Evolutionary conservation across 2,113 vertebrate genomes (phyloP), one percentile per base, ranked within the genome.

Genomic region (Furnarius figulus): DNA sequence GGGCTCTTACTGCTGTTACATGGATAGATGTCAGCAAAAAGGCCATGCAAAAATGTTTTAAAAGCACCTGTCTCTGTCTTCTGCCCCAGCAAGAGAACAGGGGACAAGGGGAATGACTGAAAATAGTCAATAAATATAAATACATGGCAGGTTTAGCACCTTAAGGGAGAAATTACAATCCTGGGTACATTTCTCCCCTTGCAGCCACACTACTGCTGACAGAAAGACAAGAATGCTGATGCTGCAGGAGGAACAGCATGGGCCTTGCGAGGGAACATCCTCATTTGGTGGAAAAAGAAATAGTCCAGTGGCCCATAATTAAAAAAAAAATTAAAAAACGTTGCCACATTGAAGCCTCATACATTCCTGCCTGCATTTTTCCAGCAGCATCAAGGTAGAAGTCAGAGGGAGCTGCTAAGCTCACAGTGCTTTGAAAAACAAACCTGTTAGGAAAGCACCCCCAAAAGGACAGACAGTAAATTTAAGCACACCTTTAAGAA

Each of bases 111-210:
- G 76, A 85, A 87, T 42, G 74, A 50, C 46, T 58, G 58, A 58
- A 82, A 58, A 53, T 24, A 65, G 65, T 52, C 58, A 81, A 65
- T 85, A 91, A 94, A 93, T 89, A 91, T 4, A 87, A 92, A 91
- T 68, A 70, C 80, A 79, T 74, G 76, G 53, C 62, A 94, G 71
- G 78, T 25, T 94, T 73, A 58, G 55, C 66, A 93, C 62, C 71
- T 62, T 33, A 39, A 28, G 66, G 91, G 40, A 72, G 83, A 84
- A 91, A 93, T 87, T 65, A 86, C 23, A 40, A 46, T 63, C 58
- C 56, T 3, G 16, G 49, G 44, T 61, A 59, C 37, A 25, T 89
- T 91, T 89, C 44, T 85, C 49, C 82, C 71, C 53, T 92, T 50
- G 61, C 84, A 96, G 87, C 53, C n/a, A 61, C 56, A 56, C 61